These are phyloP conservation scores for Cinclus cinclus DNA, from an alignment of 2,113 vertebrate species.

Conservation along the genomic window DNA sequence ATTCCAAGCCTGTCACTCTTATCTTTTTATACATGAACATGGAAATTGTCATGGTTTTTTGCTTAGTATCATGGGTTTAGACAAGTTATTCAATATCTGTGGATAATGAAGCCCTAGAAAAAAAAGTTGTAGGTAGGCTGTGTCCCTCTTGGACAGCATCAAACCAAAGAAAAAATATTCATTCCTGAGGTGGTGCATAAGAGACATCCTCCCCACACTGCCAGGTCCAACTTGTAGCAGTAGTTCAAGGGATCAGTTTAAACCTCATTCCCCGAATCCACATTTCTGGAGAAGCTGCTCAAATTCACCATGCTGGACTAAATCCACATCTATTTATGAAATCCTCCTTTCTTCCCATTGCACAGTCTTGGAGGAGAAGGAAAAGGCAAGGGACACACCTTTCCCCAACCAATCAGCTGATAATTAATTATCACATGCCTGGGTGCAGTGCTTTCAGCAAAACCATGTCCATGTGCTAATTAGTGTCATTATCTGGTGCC, in stretches of 20 bases:
- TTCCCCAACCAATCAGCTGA: slow-evolving; percentile 21
- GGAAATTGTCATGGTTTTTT: not conserved
- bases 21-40: not conserved
- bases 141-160: too few relatives aligned
- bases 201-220: not conserved
- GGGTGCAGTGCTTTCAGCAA: slow-evolving; percentile 30
- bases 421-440: slow-evolving; percentile 50
- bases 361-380: not conserved
- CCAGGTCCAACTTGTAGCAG: not conserved
- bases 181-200: too few relatives aligned
- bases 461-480: slow-evolving; percentile 34
- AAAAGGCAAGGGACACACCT: not conserved
- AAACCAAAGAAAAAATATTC: too few relatives aligned
- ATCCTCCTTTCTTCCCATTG: not conserved
- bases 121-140: not conserved
- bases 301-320: not conserved
- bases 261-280: not conserved
- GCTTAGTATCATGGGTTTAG: not conserved
- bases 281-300: not conserved
- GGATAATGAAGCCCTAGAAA: not conserved
- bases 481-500: slow-evolving; percentile 42
- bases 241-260: not conserved
- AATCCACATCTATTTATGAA: not conserved
- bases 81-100: not conserved
- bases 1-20: not conserved